A percentile compares a stretch with the other conserved stretches of the same genome.
Evolutionary conservation across 1,140 invertebrate genomes (phyloP).

Genomic region (Nomia melanderi): DNA sequence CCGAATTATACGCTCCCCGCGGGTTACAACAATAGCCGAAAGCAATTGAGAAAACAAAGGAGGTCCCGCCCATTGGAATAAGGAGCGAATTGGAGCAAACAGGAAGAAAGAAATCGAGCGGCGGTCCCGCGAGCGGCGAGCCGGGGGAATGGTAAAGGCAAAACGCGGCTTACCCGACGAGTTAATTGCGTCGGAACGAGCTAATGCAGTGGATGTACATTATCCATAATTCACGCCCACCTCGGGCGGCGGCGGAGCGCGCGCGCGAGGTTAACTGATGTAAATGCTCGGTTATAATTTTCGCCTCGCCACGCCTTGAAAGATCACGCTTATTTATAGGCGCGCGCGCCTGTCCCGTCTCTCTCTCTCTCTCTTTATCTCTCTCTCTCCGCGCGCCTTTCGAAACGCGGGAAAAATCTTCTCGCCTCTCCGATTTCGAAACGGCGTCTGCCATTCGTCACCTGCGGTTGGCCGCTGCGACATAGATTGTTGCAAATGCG

Average conservation of each 20-base stretch:
- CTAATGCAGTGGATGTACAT: slow-evolving; percentile 53
- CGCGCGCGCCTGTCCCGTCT: not conserved
- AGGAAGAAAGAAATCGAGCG: slow-evolving; percentile 12
- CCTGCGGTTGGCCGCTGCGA: too few species aligned
- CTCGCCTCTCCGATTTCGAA: too few species aligned
- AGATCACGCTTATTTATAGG: slow-evolving; percentile 54
- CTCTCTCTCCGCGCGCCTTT: too few species aligned
- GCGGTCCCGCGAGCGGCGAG: not conserved
- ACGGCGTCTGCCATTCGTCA: too few species aligned
- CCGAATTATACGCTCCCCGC: too few species aligned
- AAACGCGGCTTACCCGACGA: slow-evolving; percentile 38
- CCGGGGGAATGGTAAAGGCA: not conserved
- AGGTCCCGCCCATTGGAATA: too few species aligned
- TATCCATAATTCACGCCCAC: slow-evolving; percentile 51
- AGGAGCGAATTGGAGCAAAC: not conserved
- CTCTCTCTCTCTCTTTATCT: too few species aligned
- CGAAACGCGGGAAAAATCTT: not conserved
- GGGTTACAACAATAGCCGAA: too few species aligned
- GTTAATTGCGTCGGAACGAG: slow-evolving; percentile 45
- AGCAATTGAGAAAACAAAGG: too few species aligned
- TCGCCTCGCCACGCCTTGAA: slow-evolving; percentile 51
- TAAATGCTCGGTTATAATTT: slow-evolving; percentile 54
- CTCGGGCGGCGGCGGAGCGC: not conserved
- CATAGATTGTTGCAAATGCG: too few species aligned
- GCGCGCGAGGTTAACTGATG: slow-evolving; percentile 29